Evolutionary conservation across 2,113 vertebrate species (phyloP).

Genomic region (Cromileptes altivelis): DNA sequence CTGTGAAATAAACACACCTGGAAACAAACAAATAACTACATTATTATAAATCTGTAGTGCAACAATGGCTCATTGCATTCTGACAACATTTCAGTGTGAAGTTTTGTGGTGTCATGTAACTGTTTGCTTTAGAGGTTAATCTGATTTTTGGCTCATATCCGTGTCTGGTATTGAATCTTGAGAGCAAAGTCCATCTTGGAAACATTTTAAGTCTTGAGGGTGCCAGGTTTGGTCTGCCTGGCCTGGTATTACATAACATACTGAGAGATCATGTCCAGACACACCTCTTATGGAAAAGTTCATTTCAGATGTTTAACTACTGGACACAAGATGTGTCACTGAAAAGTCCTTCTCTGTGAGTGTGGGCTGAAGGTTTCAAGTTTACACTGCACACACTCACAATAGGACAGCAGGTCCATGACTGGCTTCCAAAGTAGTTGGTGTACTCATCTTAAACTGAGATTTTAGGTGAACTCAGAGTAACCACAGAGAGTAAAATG

Average conservation of each 20-base stretch:
- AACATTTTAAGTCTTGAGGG: background rate
- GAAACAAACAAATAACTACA: background rate
- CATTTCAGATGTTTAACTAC: background rate
- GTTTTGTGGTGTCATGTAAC: background rate
- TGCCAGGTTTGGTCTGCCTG: background rate
- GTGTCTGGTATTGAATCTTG: background rate
- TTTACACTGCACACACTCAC: background rate
- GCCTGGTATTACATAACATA: background rate
- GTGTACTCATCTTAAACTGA: background rate
- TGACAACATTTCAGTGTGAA: background rate
- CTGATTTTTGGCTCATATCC: background rate
- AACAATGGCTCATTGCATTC: background rate
- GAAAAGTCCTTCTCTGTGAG: background rate
- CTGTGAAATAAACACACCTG: background rate
- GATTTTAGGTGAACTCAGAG: background rate
- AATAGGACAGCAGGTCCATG: too few species aligned
- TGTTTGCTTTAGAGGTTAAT: background rate
- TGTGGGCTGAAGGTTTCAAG: background rate
- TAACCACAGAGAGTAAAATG: background rate
- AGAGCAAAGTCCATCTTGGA: background rate
- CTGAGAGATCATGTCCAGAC: background rate
- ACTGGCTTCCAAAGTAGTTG: background rate
- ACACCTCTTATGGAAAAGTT: background rate
- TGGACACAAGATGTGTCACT: too few species aligned
- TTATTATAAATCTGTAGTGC: background rate